phyloP scores from a whole-genome alignment of 2,113 vertebrate species.

The Chlorocebus sabaeus region DNA sequence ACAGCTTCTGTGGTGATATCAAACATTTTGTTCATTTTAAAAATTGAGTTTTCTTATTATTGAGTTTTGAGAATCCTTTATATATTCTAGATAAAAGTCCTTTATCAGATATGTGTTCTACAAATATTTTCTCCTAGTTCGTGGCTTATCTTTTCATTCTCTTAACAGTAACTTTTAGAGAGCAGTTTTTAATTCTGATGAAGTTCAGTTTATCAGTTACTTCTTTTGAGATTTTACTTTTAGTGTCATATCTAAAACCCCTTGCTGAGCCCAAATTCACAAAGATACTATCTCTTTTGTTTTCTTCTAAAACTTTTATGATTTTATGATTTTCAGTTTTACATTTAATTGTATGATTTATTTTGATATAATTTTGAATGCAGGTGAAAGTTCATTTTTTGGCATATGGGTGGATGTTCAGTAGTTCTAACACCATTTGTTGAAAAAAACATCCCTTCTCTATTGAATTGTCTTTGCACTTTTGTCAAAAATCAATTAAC shows the following conservation, averaged over 20 bases:
- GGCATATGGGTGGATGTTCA: background rate
- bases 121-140: background rate
- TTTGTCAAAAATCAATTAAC: background rate
- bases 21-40: background rate
- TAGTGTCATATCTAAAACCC: background rate
- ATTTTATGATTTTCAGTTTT: conserved; percentile 18
- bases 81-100: background rate
- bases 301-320: background rate
- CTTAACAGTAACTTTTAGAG: background rate
- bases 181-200: background rate
- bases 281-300: background rate
- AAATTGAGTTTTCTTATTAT: background rate
- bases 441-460: background rate
- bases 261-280: background rate
- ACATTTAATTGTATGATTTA: background rate
- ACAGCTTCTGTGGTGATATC: background rate
- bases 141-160: background rate
- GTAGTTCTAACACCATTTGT: background rate
- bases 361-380: background rate
- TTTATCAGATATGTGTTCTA: background rate
- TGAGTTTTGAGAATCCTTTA: background rate
- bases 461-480: background rate
- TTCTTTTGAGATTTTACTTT: background rate
- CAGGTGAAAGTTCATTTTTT: background rate
- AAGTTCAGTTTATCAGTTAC: background rate